Base-by-base conservation (phyloP, 1,140 invertebrate genomes). In the Pygmarrhopalites habei region DNA sequence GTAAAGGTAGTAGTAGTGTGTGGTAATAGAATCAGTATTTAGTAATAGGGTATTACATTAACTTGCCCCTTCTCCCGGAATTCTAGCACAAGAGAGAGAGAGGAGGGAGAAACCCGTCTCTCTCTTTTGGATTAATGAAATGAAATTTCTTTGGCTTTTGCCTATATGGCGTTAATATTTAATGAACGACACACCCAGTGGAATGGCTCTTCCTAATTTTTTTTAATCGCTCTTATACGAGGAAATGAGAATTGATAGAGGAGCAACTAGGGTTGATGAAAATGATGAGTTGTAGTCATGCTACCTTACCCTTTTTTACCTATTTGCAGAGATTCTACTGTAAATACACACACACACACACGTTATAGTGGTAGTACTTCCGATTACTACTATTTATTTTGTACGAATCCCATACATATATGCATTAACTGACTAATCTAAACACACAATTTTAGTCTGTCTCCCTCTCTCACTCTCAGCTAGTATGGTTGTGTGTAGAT, bases 201-300 rank as follows among this genome's bases (percentile, higher is more conserved):
- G 43, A 57, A 28, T 51, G 43, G 25, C 39, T 58, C 29, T 58
- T 52, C 55, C 44, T 58, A 29, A 58, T 58, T 30, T 57, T 35
- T 35, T 35, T 15, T 15, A 35, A 5, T 35, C 15, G 32, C 32
- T 7, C 32, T 7, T 35, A 35, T 15, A 35, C 32, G 62, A 64
- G 62, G 57, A 64, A 59, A 59, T 59, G 62, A 64, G 62, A 59
- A 59, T 64, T 59, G 56, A 64, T 59, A 43, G 56, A 59, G 47
- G 62, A 52, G 25, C 7, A 43, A 58, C n/a, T n/a, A 46, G 56
- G 35, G 56, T 44, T 44, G 62, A 58, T 64, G 55, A 58, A 39
- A 58, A 58, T 64, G 62, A 64, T 64, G 62, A 55, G 46, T 59
- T 60, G 53, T 53, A 64, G 62, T 64, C 62, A 64, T 64, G 62